These are phyloP conservation scores for Leptinotarsa lineolata DNA, from an alignment of 1,140 invertebrate genomes.

Conservation along the genomic window DNA sequence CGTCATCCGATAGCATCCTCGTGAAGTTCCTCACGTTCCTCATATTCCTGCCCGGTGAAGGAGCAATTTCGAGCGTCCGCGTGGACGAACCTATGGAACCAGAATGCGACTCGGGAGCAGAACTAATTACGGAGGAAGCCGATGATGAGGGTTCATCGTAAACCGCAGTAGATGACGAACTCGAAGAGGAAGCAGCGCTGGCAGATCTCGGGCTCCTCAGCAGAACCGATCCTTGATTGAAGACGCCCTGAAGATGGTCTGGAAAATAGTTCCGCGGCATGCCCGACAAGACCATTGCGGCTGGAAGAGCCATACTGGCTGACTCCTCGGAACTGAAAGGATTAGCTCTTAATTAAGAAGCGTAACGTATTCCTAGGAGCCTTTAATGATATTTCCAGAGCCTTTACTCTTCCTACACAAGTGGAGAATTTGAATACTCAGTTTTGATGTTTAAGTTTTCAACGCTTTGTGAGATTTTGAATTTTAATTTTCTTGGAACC, in stretches of 20 bases:
- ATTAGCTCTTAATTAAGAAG: background rate
- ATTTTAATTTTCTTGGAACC: too few relatives aligned
- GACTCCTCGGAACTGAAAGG: background rate
- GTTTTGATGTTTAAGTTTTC: too few relatives aligned
- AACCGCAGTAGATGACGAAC: background rate
- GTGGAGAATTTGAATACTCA: too few relatives aligned
- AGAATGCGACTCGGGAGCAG: background rate
- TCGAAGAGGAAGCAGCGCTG: background rate
- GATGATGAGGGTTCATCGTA: background rate
- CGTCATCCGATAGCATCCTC: too few relatives aligned
- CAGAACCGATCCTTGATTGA: slow-evolving; percentile 8
- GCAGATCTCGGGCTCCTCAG: slow-evolving; percentile 3
- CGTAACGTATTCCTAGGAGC: too few relatives aligned
- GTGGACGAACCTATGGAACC: background rate
- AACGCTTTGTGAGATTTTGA: too few relatives aligned
- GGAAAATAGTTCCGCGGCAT: slow-evolving; percentile 13
- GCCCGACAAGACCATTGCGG: slow-evolving; percentile 18
- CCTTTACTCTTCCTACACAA: too few relatives aligned
- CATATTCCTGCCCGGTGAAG: too few relatives aligned
- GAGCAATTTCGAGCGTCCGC: background rate
- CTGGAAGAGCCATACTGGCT: slow-evolving; percentile 6
- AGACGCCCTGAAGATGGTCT: background rate
- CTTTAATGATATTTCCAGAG: too few relatives aligned
- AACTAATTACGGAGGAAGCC: background rate
- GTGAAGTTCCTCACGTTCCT: too few relatives aligned